A percentile compares a stretch with the other conserved stretches of the same genome.
These are phyloP conservation scores for Colostygia pectinataria DNA, from an alignment of 2,888 invertebrate species.

Conservation along the genomic window DNA sequence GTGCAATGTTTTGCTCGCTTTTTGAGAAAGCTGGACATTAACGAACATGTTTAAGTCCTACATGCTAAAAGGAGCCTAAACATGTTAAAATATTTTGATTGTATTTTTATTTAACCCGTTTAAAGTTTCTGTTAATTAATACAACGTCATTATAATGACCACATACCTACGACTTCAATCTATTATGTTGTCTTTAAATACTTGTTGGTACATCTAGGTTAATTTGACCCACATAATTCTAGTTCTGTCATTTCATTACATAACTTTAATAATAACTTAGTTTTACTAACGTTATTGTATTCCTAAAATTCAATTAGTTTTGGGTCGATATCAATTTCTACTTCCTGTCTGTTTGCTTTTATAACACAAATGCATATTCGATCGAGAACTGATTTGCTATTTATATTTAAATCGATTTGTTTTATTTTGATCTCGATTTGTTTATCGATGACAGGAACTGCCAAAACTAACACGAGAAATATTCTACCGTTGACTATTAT, in stretches of 20 bases:
- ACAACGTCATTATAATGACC: neutral
- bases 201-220: neutral
- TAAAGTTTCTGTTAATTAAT: too few species aligned
- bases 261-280: conserved; percentile 16
- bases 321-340: conserved; percentile 21
- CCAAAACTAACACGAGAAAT: conserved; percentile 38
- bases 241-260: conserved; percentile 10
- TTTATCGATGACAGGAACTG: conserved; percentile 36
- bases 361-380: conserved; percentile 28
- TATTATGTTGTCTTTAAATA: neutral
- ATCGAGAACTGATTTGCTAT: conserved; percentile 26
- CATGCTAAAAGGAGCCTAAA: too few species aligned
- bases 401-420: conserved; percentile 25
- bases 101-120: neutral
- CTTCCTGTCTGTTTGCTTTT: conserved; percentile 28
- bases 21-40: conserved; percentile 48
- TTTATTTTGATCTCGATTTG: conserved; percentile 29
- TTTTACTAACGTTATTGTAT: conserved; percentile 20
- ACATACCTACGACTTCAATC: neutral
- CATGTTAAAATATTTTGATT: too few species aligned
- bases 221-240: conserved; percentile 7
- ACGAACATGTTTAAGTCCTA: neutral
- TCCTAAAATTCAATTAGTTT: conserved; percentile 26
- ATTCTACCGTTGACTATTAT: conserved; percentile 43
- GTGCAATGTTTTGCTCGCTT: conserved; percentile 50